phyloP scores from a whole-genome alignment of 2,888 invertebrate species.

The Cheilosia urbana region DNA sequence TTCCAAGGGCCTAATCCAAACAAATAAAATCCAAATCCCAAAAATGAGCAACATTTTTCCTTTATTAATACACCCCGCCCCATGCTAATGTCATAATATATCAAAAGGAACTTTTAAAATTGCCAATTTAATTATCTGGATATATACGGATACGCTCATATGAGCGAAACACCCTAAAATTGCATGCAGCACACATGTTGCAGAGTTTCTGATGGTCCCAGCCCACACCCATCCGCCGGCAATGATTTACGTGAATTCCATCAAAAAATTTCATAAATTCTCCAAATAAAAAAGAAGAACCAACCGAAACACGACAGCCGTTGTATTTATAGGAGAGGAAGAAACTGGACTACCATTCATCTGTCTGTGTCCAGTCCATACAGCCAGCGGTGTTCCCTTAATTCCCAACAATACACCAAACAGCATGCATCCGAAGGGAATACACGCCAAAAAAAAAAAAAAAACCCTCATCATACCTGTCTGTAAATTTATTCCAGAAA shows the following conservation, averaged over 20 bases:
- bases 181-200: slow-evolving; percentile 72
- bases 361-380: slow-evolving; percentile 63
- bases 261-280: slow-evolving; percentile 69
- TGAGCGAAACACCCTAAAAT: slow-evolving; percentile 65
- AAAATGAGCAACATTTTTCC: slow-evolving; percentile 38
- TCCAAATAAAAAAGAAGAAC: slow-evolving; percentile 28
- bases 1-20: slow-evolving; percentile 5
- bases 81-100: slow-evolving; percentile 75
- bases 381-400: slow-evolving; percentile 47
- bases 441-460: slow-evolving; percentile 3
- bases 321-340: background rate
- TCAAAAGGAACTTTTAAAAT: slow-evolving; percentile 72
- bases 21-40: slow-evolving; percentile 17
- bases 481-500: slow-evolving; percentile 36
- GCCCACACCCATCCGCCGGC: slow-evolving; percentile 50
- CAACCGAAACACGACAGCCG: background rate
- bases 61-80: slow-evolving; percentile 66
- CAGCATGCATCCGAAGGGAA: slow-evolving; percentile 54
- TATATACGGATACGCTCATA: background rate
- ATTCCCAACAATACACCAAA: slow-evolving; percentile 46
- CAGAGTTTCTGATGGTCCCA: slow-evolving; percentile 28
- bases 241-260: slow-evolving; percentile 74
- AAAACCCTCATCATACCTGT: slow-evolving; percentile 50
- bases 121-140: slow-evolving; percentile 73
- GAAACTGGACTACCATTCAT: slow-evolving; percentile 62